Base-by-base conservation (phyloP, 2,797 vertebrate genomes). In the Etheostoma perlongum region DNA sequence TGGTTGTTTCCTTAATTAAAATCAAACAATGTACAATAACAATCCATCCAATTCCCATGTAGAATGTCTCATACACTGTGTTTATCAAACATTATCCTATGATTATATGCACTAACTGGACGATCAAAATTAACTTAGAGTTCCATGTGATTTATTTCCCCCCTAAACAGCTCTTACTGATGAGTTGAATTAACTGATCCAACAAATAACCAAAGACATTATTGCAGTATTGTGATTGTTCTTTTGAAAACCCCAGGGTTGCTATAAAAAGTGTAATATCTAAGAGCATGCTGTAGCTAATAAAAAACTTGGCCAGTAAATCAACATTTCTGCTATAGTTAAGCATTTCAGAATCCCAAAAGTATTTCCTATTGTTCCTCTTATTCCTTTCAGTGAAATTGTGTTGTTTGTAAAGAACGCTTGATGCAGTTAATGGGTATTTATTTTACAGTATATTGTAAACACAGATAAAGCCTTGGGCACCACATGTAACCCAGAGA, bases 381-480 rank as follows among this genome's bases (percentile, higher is more conserved):
- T 30, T 54, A 21, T 63, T 71, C 49, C 46, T 85, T 52, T 59
- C 51, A 54, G 21, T 83, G 16, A 76, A 73, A 67, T 57, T 1
- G 57, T 67, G 60, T 27, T 83, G 40, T 73, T 81, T 73, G n/a
- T 58, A 76, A 70, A 79, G 58, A 59, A 25, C 44, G 33, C 42
- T 59, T 33, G 65, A 72, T 62, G 72, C 67, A 86, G 55, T 87
- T 74, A 85, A 49, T 44, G 55, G 53, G 49, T 78, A 72, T 84
- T 83, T 85, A 76, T 71, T 74, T 84, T 44, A 30, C 30, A 30
- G 5, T 30, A 40, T 42, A 44, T 78, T 73, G 47, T 80, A 82
- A 87, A 82, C 77, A 74, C 69, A 62, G 69, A 74, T 25, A 70
- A 64, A 55, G 77, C 85, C 72, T 67, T 21, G 42, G 71, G 80